phyloP scores from a whole-genome alignment of 1,140 invertebrate genomes.

The Achroia grisella region DNA sequence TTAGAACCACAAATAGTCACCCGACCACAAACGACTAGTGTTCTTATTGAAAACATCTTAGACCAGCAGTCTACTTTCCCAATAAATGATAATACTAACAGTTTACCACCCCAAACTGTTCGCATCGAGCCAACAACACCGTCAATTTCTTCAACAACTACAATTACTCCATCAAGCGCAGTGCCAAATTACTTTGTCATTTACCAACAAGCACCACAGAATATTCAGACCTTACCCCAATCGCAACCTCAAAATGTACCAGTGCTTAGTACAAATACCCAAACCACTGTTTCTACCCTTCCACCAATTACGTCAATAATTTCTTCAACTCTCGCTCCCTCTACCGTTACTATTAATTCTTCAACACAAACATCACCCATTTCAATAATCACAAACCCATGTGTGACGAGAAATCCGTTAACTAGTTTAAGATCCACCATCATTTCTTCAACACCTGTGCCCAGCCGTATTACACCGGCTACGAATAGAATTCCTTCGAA shows the following conservation, averaged over 20 bases:
- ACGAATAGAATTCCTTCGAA: background rate
- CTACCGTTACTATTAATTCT: background rate
- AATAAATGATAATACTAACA: too few species aligned
- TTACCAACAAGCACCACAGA: conserved; percentile 25
- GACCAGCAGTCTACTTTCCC: background rate
- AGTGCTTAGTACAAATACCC: too few species aligned
- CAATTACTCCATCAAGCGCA: background rate
- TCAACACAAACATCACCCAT: too few species aligned
- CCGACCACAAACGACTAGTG: background rate
- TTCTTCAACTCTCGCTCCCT: background rate
- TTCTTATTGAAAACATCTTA: background rate
- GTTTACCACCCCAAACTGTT: too few species aligned
- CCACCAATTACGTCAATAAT: background rate
- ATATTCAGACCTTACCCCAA: conserved; percentile 1
- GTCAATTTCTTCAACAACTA: conserved; percentile 1
- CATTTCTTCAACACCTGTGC: background rate
- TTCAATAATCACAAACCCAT: too few species aligned
- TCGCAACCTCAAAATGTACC: background rate
- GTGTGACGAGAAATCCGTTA: too few species aligned
- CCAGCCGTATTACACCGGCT: background rate
- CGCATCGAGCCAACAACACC: background rate
- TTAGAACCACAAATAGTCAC: background rate
- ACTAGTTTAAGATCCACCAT: background rate
- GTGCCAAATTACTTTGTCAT: conserved; percentile 21
- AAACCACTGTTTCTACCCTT: background rate